These are phyloP conservation scores for Falcaria lacertinaria DNA, from an alignment of 2,888 invertebrate genomes.

Conservation along the genomic window DNA sequence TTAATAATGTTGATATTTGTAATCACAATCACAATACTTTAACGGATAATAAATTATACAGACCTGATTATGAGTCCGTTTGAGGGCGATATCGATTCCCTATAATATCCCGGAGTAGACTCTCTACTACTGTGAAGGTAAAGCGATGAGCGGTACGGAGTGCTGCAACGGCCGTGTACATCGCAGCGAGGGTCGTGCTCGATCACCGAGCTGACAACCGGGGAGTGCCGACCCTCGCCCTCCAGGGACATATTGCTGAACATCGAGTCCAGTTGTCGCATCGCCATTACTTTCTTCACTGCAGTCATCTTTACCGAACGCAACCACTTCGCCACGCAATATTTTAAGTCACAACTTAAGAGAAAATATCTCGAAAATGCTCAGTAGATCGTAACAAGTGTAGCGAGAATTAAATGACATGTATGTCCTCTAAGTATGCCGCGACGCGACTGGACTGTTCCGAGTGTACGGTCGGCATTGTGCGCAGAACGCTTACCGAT, in stretches of 20 bases:
- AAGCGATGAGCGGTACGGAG: conserved; percentile 65
- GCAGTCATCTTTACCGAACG: conserved; percentile 57
- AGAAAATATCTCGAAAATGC: conserved; percentile 24
- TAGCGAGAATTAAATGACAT: conserved; percentile 58
- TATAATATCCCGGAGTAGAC: conserved; percentile 78
- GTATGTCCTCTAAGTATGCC: conserved; percentile 75
- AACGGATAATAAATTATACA: conserved; percentile 19
- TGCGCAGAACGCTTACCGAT: conserved; percentile 69
- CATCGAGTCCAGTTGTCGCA: conserved; percentile 86
- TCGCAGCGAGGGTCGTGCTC: conserved; percentile 83
- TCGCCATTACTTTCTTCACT: conserved; percentile 82
- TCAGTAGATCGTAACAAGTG: conserved; percentile 38
- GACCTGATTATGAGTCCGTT: conserved; percentile 72
- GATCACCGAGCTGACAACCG: conserved; percentile 72
- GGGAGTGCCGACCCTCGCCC: conserved; percentile 62
- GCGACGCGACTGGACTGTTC: conserved; percentile 69
- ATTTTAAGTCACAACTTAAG: conserved; percentile 44
- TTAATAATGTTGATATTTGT: conserved; percentile 15
- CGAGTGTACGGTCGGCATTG: conserved; percentile 63
- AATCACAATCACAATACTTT: conserved; percentile 5
- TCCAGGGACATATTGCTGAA: conserved; percentile 84
- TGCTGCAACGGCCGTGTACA: conserved; percentile 82
- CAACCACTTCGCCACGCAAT: conserved; percentile 27
- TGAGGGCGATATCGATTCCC: conserved; percentile 73
- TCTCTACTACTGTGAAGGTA: conserved; percentile 71